Evolutionary conservation across 2,888 invertebrate genomes (phyloP).

Genomic region (Nasonovia ribisnigri): DNA sequence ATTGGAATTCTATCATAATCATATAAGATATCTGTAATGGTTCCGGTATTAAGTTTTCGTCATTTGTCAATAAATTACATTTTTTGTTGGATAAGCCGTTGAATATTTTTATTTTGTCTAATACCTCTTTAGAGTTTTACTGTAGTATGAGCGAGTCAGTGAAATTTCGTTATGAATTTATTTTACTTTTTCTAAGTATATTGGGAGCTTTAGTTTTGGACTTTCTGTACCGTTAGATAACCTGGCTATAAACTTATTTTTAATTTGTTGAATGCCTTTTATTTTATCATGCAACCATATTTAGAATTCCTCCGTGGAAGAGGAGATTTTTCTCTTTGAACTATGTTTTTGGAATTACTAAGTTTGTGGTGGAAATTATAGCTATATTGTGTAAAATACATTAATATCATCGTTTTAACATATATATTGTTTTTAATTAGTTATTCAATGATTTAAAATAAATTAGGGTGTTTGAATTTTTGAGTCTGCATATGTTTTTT

Average conservation of each 20-base stretch:
- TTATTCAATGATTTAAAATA: neutral
- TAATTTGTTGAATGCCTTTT: neutral
- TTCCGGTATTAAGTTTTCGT: neutral
- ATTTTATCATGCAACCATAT: neutral
- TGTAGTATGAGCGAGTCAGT: neutral
- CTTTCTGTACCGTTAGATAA: neutral
- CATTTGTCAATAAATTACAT: neutral
- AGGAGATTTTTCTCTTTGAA: neutral
- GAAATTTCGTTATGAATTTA: neutral
- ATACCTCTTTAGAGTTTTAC: neutral
- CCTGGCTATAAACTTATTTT: neutral
- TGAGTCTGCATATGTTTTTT: neutral
- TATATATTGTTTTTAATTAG: neutral
- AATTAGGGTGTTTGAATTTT: neutral
- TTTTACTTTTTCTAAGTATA: neutral
- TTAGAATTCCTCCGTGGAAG: neutral
- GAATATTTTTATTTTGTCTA: neutral
- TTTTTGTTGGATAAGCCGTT: neutral
- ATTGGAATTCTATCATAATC: neutral
- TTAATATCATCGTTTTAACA: neutral
- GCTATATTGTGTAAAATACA: neutral
- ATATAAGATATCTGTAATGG: neutral
- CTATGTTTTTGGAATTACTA: neutral
- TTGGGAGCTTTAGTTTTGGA: neutral
- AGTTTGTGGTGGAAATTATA: neutral